Percentiles rank a stretch among this genome's conserved stretches.
Evolutionary conservation across 2,888 invertebrate species (phyloP).

Genomic region (Brachycybe producta): DNA sequence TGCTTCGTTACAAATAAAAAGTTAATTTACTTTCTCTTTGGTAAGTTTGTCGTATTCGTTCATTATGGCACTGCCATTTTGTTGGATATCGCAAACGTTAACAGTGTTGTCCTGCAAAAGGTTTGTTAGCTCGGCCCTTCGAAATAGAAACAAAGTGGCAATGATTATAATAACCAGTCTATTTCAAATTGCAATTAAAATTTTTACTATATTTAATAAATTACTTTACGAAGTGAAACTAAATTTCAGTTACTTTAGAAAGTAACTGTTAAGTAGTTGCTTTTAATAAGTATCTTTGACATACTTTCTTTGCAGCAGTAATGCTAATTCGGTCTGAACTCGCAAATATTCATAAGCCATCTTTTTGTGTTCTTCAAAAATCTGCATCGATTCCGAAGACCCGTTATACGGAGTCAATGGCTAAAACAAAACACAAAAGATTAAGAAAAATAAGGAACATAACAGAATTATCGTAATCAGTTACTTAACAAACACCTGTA

Average conservation of each 20-base stretch:
- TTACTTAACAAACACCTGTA: conserved; percentile 37
- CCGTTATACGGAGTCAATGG: conserved; percentile 70
- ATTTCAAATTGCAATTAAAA: no score
- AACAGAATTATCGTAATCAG: background rate
- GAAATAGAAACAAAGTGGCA: background rate
- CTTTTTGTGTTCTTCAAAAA: conserved; percentile 76
- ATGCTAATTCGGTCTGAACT: conserved; percentile 73
- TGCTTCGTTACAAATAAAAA: no score
- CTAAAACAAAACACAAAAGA: conserved; percentile 22
- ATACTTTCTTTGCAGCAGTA: conserved; percentile 62
- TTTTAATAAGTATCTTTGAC: no score
- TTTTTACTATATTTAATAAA: no score
- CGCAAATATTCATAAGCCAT: conserved; percentile 77
- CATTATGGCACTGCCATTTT: background rate
- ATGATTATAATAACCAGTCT: background rate
- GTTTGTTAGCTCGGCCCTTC: background rate
- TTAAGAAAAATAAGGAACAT: background rate
- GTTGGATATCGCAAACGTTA: background rate
- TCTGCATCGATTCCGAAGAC: conserved; percentile 60
- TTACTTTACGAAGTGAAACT: no score
- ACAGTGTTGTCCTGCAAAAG: background rate
- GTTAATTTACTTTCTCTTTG: conserved; percentile 8
- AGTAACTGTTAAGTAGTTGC: no score
- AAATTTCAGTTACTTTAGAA: no score
- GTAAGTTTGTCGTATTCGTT: background rate